These are phyloP conservation scores for Chydorus sphaericus DNA, from an alignment of 2,888 invertebrate genomes.

Conservation along the genomic window DNA sequence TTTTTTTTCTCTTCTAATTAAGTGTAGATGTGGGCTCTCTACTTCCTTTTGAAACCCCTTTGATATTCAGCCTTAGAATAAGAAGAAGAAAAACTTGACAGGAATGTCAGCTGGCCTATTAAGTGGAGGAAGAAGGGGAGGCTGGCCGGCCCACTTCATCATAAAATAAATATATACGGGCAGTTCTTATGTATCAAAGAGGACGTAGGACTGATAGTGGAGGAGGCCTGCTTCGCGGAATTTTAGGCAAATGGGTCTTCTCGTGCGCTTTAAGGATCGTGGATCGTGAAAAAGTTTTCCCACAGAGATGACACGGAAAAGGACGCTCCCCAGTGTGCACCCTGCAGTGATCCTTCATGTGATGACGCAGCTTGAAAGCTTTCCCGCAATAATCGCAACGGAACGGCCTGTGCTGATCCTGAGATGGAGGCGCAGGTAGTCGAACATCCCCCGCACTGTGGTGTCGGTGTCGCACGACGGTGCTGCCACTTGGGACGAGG, in stretches of 20 bases:
- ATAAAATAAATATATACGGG: not conserved
- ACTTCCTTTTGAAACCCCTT: slow-evolving; percentile 1
- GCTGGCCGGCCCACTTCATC: not conserved
- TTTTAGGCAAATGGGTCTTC: slow-evolving; percentile 83
- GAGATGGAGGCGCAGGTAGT: slow-evolving; percentile 73
- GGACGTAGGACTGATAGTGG: slow-evolving; percentile 31
- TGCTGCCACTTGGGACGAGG: not conserved
- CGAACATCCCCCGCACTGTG: slow-evolving; percentile 49
- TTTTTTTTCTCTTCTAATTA: too few relatives aligned
- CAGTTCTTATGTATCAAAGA: not conserved
- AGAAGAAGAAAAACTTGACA: not conserved
- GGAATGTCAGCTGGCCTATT: slow-evolving; percentile 5
- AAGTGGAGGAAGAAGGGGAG: not conserved
- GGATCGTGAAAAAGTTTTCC: slow-evolving; percentile 78
- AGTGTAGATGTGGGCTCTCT: not conserved
- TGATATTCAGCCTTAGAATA: not conserved
- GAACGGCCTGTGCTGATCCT: slow-evolving; percentile 79
- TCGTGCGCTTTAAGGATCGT: slow-evolving; percentile 84
- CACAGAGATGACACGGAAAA: slow-evolving; percentile 74
- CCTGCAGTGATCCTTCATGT: slow-evolving; percentile 88
- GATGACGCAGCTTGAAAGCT: slow-evolving; percentile 79
- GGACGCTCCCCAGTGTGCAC: slow-evolving; percentile 84
- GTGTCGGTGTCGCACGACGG: slow-evolving; percentile 68
- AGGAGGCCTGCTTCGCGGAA: slow-evolving; percentile 74
- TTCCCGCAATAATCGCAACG: slow-evolving; percentile 89